Conservation (phyloP, 2,888 invertebrate species). For the Nipponacmea schrenckii region DNA sequence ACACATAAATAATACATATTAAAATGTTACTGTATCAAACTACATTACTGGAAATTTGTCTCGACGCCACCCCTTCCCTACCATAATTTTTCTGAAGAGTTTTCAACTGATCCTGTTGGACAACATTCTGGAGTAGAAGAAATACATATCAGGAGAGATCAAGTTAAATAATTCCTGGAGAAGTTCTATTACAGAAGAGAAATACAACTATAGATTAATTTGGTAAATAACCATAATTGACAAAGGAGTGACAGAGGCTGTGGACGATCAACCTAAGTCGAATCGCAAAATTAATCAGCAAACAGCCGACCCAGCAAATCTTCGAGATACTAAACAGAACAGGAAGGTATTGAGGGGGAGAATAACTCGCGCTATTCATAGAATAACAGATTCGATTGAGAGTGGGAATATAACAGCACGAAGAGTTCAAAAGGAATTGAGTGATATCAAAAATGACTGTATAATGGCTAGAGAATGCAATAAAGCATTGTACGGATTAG, state of each 20-base stretch:
- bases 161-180: not conserved
- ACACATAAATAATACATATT: too few species aligned
- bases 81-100: conserved; percentile 8
- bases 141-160: not conserved
- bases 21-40: too few species aligned
- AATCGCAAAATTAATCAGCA: too few species aligned
- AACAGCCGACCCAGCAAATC: too few species aligned
- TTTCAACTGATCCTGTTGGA: not conserved
- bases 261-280: too few species aligned
- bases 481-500: not conserved
- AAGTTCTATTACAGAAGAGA: not conserved
- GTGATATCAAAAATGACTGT: not conserved
- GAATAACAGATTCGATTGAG: not conserved
- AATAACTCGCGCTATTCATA: not conserved
- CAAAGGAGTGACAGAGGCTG: not conserved
- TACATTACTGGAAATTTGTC: too few species aligned
- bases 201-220: not conserved
- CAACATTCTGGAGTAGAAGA: not conserved
- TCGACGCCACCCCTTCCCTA: not conserved
- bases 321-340: not conserved
- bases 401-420: not conserved
- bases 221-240: not conserved
- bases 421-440: conserved; percentile 2
- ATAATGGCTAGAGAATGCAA: not conserved
- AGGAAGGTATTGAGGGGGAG: not conserved